These are phyloP conservation scores for Luperina nickerlii DNA, from an alignment of 2,888 invertebrate species.

Conservation along the genomic window DNA sequence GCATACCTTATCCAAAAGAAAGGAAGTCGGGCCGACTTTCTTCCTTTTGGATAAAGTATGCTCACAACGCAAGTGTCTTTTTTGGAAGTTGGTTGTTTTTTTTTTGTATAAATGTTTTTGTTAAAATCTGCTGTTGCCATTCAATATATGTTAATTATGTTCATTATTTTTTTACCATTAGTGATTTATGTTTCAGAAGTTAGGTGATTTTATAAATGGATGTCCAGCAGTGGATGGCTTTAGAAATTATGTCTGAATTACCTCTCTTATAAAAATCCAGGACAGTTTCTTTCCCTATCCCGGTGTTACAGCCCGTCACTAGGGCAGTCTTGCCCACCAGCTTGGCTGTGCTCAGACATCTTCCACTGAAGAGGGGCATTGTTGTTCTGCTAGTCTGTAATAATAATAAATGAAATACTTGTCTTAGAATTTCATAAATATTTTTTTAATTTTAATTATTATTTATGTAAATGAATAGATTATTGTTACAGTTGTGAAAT, in stretches of 20 bases:
- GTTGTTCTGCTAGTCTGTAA: slow-evolving; percentile 25
- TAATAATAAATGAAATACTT: neutral
- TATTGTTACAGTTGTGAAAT: too few relatives aligned
- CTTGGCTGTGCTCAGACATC: slow-evolving; percentile 88
- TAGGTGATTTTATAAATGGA: neutral
- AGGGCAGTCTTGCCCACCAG: slow-evolving; percentile 90
- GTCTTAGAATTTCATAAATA: too few relatives aligned
- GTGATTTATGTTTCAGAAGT: neutral
- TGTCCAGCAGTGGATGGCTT: neutral
- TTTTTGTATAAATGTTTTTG: too few relatives aligned
- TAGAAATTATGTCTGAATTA: neutral
- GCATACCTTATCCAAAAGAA: too few relatives aligned
- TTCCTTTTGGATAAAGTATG: too few relatives aligned
- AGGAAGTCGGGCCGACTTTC: too few relatives aligned
- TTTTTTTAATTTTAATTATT: too few relatives aligned
- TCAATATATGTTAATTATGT: neutral
- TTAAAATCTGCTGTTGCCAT: neutral
- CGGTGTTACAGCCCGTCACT: slow-evolving; percentile 88
- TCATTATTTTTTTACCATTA: neutral
- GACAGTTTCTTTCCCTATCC: slow-evolving; percentile 87
- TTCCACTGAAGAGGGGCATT: slow-evolving; percentile 86
- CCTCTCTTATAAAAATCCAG: slow-evolving; percentile 87
- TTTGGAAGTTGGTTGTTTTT: too few relatives aligned
- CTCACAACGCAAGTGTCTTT: too few relatives aligned
- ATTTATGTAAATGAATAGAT: neutral